phyloP scores from a whole-genome alignment of 2,113 vertebrate species.

The Charadrius vociferus region DNA sequence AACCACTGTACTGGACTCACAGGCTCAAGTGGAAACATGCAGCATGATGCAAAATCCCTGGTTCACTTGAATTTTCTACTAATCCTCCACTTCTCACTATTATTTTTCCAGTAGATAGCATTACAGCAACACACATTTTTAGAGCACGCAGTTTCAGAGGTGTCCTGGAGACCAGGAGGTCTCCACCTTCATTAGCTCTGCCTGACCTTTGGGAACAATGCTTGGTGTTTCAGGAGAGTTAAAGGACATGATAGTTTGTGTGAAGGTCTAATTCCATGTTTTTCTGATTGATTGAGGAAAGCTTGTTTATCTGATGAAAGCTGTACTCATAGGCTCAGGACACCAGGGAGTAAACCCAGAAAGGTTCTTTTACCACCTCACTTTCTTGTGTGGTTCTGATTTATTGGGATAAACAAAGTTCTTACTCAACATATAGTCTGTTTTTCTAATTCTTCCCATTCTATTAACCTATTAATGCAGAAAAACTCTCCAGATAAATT shows the following conservation, averaged over 20 bases:
- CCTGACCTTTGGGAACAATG: neutral
- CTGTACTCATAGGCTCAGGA: neutral
- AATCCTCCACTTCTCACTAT: neutral
- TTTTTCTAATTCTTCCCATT: neutral
- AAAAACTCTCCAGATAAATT: neutral
- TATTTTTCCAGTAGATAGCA: neutral
- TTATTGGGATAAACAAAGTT: neutral
- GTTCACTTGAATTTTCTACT: neutral
- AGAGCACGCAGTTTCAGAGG: neutral
- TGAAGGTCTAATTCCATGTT: neutral
- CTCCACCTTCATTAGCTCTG: neutral
- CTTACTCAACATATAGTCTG: neutral
- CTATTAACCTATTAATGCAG: neutral
- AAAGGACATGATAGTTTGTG: neutral
- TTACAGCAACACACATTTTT: neutral
- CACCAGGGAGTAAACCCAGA: neutral
- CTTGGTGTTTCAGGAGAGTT: neutral
- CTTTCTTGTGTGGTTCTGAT: neutral
- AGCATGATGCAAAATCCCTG: neutral
- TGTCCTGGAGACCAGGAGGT: neutral
- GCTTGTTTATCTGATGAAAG: neutral
- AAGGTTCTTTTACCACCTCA: neutral
- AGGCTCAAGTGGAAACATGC: neutral
- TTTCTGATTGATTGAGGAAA: neutral
- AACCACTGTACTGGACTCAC: neutral